Evolutionary conservation across 2,888 invertebrate genomes (phyloP).

Genomic region (Onthophagus sagittarius): DNA sequence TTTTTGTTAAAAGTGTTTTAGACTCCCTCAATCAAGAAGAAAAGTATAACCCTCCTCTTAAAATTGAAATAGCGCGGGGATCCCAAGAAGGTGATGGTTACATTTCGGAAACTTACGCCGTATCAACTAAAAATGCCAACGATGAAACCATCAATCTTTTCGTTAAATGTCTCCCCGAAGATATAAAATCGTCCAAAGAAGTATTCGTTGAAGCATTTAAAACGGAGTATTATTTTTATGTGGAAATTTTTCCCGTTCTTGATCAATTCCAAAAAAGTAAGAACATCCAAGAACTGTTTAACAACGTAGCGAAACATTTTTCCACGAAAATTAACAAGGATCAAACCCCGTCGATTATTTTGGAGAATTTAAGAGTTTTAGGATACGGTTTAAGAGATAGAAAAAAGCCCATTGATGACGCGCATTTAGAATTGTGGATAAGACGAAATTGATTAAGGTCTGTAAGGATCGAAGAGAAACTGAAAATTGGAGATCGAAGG

Average conservation of each 20-base stretch:
- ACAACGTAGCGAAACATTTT: slow-evolving; percentile 20
- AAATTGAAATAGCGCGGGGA: slow-evolving; percentile 16
- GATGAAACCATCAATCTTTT: not conserved
- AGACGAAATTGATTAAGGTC: no score
- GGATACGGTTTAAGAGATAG: no score
- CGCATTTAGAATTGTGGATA: no score
- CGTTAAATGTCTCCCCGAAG: not conserved
- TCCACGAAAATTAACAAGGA: slow-evolving; percentile 14
- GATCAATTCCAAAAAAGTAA: slow-evolving; percentile 21
- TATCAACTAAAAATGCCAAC: not conserved
- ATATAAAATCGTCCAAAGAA: not conserved
- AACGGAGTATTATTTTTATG: no score
- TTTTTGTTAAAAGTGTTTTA: no score
- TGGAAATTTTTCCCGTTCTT: slow-evolving; percentile 20
- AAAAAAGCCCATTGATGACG: no score
- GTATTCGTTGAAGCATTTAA: not conserved
- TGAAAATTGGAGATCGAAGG: no score
- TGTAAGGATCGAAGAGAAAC: no score
- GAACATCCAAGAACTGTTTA: slow-evolving; percentile 18
- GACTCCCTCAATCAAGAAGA: not conserved
- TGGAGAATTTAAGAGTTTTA: no score
- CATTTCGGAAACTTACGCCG: not conserved
- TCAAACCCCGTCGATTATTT: no score
- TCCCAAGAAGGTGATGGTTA: slow-evolving; percentile 24
- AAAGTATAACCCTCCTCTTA: not conserved